Evolutionary conservation across 2,888 invertebrate genomes (phyloP), one percentile per base, ranked within the genome.

Genomic region (Athripsodes cinereus): DNA sequence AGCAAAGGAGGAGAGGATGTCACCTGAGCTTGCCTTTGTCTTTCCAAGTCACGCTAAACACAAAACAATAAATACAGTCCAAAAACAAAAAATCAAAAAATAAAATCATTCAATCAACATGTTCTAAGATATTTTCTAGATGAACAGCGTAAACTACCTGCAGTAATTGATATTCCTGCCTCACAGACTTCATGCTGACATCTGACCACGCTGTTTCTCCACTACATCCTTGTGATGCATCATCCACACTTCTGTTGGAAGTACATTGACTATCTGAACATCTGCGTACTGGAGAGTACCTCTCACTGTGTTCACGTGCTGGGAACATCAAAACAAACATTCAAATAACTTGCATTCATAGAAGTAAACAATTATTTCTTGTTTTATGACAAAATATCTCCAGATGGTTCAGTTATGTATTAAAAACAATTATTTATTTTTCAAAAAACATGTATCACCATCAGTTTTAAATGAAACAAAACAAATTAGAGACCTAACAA

Each of bases 281-380:
- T 64, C 96, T 81, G 1, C 96, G 82, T 13, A 95, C 94, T 0
- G 95, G 96, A 63, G 94, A 94, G 71, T 92, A 96, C 19, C 95
- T 75, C 70, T 92, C 92, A 47, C 84, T 74, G 67, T 81, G 82
- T 62, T 83, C 83, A 1, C 83, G 78, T 5, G 82, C 83, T 83
- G 55, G 22, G 5, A 26, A 26, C 3, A 26, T 26, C n/a, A n/a
- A n/a, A n/a, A n/a, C n/a, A n/a, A n/a, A n/a, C n/a, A n/a, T n/a
- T n/a, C n/a, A n/a, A n/a, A n/a, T n/a, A n/a, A n/a, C n/a, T n/a
- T n/a, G n/a, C n/a, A n/a, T n/a, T n/a, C n/a, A n/a, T n/a, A n/a
- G n/a, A n/a, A n/a, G n/a, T n/a, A n/a, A n/a, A n/a, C n/a, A n/a
- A n/a, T n/a, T n/a, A n/a, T n/a, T n/a, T n/a, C n/a, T n/a, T n/a